Percentiles rank a stretch among this genome's conserved stretches.
Evolutionary conservation across 2,797 vertebrate genomes (phyloP).

Genomic region (Sylvilagus floridanus): DNA sequence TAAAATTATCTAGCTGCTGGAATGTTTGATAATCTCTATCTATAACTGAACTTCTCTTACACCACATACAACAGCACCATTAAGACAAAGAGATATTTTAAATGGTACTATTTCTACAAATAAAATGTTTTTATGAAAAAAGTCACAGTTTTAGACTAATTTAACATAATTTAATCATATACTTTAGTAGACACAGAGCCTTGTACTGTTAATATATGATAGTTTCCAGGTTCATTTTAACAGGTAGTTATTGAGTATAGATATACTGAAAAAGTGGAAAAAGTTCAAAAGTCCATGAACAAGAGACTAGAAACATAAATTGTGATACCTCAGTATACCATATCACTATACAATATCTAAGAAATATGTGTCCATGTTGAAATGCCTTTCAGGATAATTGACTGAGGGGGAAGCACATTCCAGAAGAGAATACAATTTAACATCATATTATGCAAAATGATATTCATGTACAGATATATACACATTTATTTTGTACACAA

Average conservation of each 20-base stretch:
- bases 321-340: not conserved
- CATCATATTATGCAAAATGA: not conserved
- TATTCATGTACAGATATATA: not conserved
- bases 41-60: not conserved
- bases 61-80: not conserved
- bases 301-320: conserved; percentile 29
- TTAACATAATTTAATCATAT: not conserved
- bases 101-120: conserved; percentile 29
- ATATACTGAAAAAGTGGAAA: not conserved
- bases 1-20: not conserved
- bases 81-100: not conserved
- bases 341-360: not conserved
- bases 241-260: not conserved
- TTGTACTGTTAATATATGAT: not conserved
- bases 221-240: conserved; percentile 6
- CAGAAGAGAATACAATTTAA: not conserved
- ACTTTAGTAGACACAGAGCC: not conserved
- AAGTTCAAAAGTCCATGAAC: not conserved
- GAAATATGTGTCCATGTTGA: not conserved
- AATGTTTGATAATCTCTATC: not conserved
- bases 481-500: not conserved
- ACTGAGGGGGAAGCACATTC: not conserved
- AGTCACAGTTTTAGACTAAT: not conserved
- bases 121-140: not conserved
- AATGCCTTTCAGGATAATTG: not conserved